Conservation (phyloP, 2,113 vertebrate genomes). For the Corydoras maculifer region DNA sequence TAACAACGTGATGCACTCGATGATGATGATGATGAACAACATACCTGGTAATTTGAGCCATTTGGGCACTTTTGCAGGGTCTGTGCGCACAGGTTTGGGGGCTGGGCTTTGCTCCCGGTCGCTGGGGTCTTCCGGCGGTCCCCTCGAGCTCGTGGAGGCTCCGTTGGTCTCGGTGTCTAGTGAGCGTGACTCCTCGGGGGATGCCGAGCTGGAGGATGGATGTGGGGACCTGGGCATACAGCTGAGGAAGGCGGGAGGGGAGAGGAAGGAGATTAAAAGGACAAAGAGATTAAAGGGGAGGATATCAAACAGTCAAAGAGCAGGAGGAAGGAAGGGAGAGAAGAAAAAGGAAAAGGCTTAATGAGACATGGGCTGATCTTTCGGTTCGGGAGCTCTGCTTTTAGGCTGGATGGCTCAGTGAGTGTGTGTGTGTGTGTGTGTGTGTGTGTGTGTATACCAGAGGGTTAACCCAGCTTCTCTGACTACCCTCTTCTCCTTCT, state of each 20-base stretch:
- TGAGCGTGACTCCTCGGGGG: constrained; percentile 31
- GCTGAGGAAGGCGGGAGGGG: constrained; percentile 39
- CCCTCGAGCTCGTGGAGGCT: constrained; percentile 6
- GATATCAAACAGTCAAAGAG: constrained; percentile 29
- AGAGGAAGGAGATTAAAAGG: constrained; percentile 1
- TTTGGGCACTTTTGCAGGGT: constrained; percentile 64
- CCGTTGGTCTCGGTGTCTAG: constrained; percentile 18
- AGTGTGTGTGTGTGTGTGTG: constrained; percentile 9
- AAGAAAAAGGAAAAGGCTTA: constrained; percentile 6
- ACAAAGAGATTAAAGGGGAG: constrained; percentile 1
- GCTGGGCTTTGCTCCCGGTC: constrained; percentile 27
- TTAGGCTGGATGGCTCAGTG: background rate
- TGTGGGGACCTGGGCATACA: constrained; percentile 52
- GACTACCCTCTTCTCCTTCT: constrained; percentile 19
- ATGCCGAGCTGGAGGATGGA: constrained; percentile 34
- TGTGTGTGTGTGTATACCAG: constrained; percentile 1
- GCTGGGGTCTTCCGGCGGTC: constrained; percentile 14
- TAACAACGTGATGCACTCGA: no score
- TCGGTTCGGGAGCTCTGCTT: constrained; percentile 9
- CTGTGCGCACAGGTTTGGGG: constrained; percentile 41
- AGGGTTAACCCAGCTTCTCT: constrained; percentile 21
- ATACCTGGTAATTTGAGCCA: constrained; percentile 73
- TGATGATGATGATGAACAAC: background rate
- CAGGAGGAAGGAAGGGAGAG: constrained; percentile 36
- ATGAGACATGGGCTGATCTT: constrained; percentile 21